A percentile compares a stretch with the other conserved stretches of the same genome.
These are phyloP conservation scores for Ricordea florida DNA, from an alignment of 92 coral and sea anemone genomes.

Conservation along the genomic window DNA sequence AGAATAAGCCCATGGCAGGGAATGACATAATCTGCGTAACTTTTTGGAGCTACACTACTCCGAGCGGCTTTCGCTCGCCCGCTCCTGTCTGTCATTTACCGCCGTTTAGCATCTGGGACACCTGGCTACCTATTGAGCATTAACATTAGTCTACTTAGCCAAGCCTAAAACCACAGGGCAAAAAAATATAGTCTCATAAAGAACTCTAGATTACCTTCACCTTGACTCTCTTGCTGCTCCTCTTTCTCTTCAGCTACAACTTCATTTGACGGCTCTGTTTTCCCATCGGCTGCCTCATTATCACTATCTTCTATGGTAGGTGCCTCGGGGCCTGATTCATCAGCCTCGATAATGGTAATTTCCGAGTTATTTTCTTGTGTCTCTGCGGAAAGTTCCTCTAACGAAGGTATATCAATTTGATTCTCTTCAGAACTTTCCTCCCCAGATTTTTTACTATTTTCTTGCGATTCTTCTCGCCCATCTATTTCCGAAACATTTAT, in stretches of 20 bases:
- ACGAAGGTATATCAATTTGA: constrained; percentile 40
- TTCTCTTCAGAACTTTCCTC: not conserved
- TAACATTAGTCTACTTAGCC: no score
- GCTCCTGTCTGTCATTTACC: no score
- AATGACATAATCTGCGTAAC: no score
- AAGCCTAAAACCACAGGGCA: no score
- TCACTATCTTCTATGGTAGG: no score
- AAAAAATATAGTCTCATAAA: not conserved
- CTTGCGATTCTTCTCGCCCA: constrained; percentile 9
- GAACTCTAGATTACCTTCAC: constrained; percentile 6
- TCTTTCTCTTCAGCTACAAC: constrained; percentile 15
- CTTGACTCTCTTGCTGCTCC: constrained; percentile 16
- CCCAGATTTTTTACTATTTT: constrained; percentile 4
- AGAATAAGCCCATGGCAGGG: no score
- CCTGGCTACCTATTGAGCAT: no score
- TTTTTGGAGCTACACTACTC: no score
- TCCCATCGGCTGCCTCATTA: not conserved
- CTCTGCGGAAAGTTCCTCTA: constrained; percentile 43
- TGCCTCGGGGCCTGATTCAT: not conserved
- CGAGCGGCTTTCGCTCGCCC: no score
- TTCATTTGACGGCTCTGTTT: not conserved
- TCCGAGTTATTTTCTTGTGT: not conserved
- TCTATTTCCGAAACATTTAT: no score
- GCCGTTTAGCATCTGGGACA: no score
- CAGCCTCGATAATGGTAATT: constrained; percentile 2